These are phyloP conservation scores for Macrotrachela quadricornifera DNA, from an alignment of 1,140 invertebrate species.

Conservation along the genomic window DNA sequence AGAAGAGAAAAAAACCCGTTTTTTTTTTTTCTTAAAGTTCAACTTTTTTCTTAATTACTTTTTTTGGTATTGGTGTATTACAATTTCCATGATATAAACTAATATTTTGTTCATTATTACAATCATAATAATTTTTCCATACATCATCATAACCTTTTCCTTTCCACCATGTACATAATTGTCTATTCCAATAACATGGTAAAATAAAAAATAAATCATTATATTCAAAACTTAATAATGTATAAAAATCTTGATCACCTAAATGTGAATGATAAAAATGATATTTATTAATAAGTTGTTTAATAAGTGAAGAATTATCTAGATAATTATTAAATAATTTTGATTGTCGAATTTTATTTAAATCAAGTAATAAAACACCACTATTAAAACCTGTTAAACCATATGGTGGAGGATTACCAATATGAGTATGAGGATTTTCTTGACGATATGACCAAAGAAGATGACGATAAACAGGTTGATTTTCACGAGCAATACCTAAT, in stretches of 20 bases:
- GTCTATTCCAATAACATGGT: slow-evolving; percentile 60
- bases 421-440: slow-evolving; percentile 37
- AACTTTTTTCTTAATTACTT: slow-evolving; percentile 47
- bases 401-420: slow-evolving; percentile 37
- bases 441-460: slow-evolving; percentile 46
- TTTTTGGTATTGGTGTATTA: slow-evolving; percentile 46
- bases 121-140: slow-evolving; percentile 51
- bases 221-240: slow-evolving; percentile 47
- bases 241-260: slow-evolving; percentile 69
- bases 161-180: slow-evolving; percentile 62
- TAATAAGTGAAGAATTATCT: slow-evolving; percentile 33
- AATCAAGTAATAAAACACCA: slow-evolving; percentile 50
- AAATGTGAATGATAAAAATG: slow-evolving; percentile 46
- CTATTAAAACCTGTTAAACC: slow-evolving; percentile 59
- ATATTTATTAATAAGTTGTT: slow-evolving; percentile 44
- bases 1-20: no score
- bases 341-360: slow-evolving; percentile 44
- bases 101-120: slow-evolving; percentile 38
- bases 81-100: slow-evolving; percentile 66
- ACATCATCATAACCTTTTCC: slow-evolving; percentile 51
- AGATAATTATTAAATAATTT: slow-evolving; percentile 38
- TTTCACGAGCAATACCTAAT: slow-evolving; percentile 52
- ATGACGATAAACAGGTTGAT: slow-evolving; percentile 58
- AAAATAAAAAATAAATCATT: slow-evolving; percentile 50
- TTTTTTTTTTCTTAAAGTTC: slow-evolving; percentile 31